Base-by-base conservation (phyloP, 2,797 vertebrate species). In the Rhinophrynus dorsalis region DNA sequence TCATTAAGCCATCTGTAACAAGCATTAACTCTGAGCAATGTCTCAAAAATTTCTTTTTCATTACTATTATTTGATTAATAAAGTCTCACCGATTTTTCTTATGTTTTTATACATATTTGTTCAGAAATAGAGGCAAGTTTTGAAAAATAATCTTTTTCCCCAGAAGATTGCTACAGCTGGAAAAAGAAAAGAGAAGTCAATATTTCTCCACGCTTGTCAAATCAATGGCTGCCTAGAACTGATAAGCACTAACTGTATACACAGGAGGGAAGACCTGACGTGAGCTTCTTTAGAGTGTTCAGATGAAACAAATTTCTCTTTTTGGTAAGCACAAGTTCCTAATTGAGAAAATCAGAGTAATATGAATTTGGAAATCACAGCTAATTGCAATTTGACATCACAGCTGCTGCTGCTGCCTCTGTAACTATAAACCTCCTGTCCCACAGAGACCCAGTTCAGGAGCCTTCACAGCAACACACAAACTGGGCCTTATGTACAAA, bases 371-470 rank as follows among this genome's bases (percentile, higher is more conserved):
- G 52, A 76, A 73, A 8, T 44, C 63, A 63, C 7, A 54, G 63
- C 74, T 80, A 81, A 81, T 79, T 76, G 75, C 54, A 73, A 81
- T 75, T 79, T 83, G 20, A 75, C 62, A 54, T 48, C 38, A 74
- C 77, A 84, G 70, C 67, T 77, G 42, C 68, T 69, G 32, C 74
- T 50, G 66, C 72, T 77, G 55, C 24, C 42, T 33, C 12, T 74
- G 77, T 63, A 59, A 59, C n/a, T n/a, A n/a, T n/a, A n/a, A 59
- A 32, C 47, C 32, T 54, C 20, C 35, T 26, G 27, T 4, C 29
- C 62, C 61, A 59, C 13, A 33, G 45, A 66, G 55, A 33, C 61
- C 60, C 9, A 44, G 2, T 7, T 18, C 60, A 38, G 17, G 51
- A 52, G 26, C 55, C 55, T 44, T 24, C 26, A 50, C 33, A 48